Evolutionary conservation across 1,140 invertebrate species (phyloP).

Genomic region (Mya arenaria): DNA sequence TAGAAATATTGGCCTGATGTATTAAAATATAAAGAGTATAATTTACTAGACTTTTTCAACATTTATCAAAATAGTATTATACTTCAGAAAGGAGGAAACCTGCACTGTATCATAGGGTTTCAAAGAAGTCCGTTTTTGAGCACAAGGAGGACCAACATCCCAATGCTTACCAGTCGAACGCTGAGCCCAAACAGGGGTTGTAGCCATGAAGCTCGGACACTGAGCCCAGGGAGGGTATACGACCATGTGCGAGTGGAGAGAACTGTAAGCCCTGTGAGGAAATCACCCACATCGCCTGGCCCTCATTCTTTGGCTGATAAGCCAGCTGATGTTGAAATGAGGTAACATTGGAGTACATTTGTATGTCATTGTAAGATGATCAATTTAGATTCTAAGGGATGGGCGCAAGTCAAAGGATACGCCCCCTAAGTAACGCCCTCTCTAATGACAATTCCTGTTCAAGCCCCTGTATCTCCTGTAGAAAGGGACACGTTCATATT

Average conservation of each 20-base stretch:
- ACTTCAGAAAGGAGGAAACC: conserved; percentile 68
- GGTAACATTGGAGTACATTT: background rate
- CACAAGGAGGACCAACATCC: conserved; percentile 58
- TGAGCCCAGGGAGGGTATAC: conserved; percentile 16
- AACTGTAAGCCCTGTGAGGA: conserved; percentile 29
- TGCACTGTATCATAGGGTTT: conserved; percentile 79
- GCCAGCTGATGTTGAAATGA: conserved; percentile 12
- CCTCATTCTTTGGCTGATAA: conserved; percentile 16
- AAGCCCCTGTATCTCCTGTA: too few relatives aligned
- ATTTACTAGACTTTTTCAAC: too few relatives aligned
- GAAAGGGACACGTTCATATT: too few relatives aligned
- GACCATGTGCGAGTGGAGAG: conserved; percentile 24
- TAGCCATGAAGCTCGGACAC: conserved; percentile 18
- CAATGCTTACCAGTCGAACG: conserved; percentile 40
- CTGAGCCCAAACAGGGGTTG: conserved; percentile 23
- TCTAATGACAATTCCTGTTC: too few relatives aligned
- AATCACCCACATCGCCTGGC: background rate
- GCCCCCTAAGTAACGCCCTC: too few relatives aligned
- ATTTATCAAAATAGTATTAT: too few relatives aligned
- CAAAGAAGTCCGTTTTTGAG: conserved; percentile 55
- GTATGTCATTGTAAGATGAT: too few relatives aligned
- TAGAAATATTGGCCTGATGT: too few relatives aligned
- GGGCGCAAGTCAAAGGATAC: too few relatives aligned
- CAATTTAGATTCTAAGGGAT: too few relatives aligned
- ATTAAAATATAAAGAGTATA: too few relatives aligned